Conservation (phyloP, 2,113 vertebrate species). For the Tapirus terrestris region DNA sequence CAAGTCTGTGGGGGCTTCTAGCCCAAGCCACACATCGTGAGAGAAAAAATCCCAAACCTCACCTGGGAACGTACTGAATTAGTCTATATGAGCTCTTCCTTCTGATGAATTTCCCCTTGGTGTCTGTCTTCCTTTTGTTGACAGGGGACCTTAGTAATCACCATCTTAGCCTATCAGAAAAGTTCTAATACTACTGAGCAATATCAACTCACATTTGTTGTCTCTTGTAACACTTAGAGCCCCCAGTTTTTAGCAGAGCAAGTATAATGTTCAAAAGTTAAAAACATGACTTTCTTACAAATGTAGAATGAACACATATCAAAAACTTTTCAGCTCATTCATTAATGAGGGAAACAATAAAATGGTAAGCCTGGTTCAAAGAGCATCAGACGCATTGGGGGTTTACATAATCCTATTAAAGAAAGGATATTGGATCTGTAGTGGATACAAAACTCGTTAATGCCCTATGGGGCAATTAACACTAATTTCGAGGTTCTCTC, state of each 20-base stretch:
- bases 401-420: neutral
- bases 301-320: neutral
- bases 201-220: neutral
- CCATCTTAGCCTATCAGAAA: neutral
- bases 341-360: neutral
- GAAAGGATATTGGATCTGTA: neutral
- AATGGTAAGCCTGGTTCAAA: neutral
- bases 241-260: neutral
- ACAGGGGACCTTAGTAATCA: neutral
- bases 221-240: neutral
- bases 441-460: neutral
- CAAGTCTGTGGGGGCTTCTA: neutral
- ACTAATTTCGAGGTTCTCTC: neutral
- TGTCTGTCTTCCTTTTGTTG: neutral
- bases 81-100: neutral
- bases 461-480: neutral
- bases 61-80: neutral
- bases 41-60: neutral
- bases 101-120: neutral
- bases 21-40: neutral
- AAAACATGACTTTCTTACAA: constrained; percentile 1
- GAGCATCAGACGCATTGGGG: neutral
- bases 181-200: neutral
- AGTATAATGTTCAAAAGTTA: neutral
- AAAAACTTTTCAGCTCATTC: neutral